Conservation (phyloP, 2,113 vertebrate species). For the Callopanchax toddi region DNA sequence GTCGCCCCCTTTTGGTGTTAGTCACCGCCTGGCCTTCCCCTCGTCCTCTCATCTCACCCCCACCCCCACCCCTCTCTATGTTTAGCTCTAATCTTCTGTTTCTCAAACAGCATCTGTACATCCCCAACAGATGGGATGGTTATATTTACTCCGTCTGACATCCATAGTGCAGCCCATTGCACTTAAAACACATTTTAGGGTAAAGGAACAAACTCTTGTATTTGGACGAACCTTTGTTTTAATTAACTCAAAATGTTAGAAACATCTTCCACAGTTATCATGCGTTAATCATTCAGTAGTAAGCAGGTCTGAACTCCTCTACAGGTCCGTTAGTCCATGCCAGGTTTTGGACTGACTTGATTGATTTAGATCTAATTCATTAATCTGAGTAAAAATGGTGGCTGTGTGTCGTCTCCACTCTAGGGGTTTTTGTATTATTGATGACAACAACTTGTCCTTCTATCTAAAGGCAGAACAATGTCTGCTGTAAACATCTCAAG, state of each 20-base stretch:
- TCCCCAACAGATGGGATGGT: slow-evolving; percentile 49
- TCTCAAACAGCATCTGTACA: slow-evolving; percentile 64
- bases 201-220: too few species aligned
- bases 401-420: slow-evolving; percentile 4
- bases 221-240: too few species aligned
- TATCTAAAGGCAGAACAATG: too few species aligned
- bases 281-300: too few species aligned
- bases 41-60: slow-evolving; percentile 34
- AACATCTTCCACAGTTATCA: too few species aligned
- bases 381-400: slow-evolving; percentile 34
- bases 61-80: slow-evolving; percentile 39
- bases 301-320: background rate
- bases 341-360: slow-evolving; percentile 30
- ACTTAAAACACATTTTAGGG: too few species aligned
- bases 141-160: slow-evolving; percentile 54
- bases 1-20: slow-evolving; percentile 45
- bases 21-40: slow-evolving; percentile 42
- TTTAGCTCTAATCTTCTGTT: slow-evolving; percentile 68
- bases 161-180: too few species aligned
- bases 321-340: background rate
- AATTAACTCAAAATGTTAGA: too few species aligned
- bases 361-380: slow-evolving; percentile 56
- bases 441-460: slow-evolving; percentile 9
- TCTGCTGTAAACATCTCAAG: too few species aligned
- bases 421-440: slow-evolving; percentile 5